Conservation (phyloP, 1,140 invertebrate genomes). For the Cydia fagiglandana region DNA sequence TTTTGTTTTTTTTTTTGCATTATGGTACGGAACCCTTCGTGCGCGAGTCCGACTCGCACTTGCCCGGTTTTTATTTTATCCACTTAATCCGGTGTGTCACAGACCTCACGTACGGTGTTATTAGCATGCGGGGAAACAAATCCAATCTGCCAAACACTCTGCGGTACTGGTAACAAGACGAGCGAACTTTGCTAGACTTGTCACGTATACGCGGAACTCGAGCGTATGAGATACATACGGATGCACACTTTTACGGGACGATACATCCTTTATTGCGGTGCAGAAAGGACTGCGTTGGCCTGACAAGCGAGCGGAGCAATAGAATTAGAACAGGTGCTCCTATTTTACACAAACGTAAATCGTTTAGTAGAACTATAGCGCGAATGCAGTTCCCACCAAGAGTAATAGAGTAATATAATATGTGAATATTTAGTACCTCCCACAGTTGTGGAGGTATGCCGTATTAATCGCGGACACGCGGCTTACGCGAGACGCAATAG, state of each 20-base stretch:
- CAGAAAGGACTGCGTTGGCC: background rate
- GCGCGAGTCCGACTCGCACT: too few species aligned
- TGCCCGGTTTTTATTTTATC: conserved; percentile 48
- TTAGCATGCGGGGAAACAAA: conserved; percentile 66
- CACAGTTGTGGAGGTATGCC: too few species aligned
- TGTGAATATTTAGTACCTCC: too few species aligned
- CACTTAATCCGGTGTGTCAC: conserved; percentile 54
- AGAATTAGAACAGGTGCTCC: conserved; percentile 25
- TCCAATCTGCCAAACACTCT: conserved; percentile 65
- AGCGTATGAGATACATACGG: conserved; percentile 40
- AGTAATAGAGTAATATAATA: too few species aligned
- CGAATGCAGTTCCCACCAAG: background rate
- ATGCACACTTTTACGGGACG: conserved; percentile 11
- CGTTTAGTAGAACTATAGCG: background rate
- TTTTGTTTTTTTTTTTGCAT: too few species aligned
- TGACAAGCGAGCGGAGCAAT: background rate
- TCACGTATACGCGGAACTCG: conserved; percentile 53
- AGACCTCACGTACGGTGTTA: conserved; percentile 51
- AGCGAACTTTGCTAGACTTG: conserved; percentile 58
- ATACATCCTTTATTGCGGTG: conserved; percentile 2
- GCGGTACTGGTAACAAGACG: conserved; percentile 54
- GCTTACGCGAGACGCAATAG: too few species aligned
- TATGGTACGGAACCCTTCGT: too few species aligned
- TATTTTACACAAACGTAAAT: conserved; percentile 21
- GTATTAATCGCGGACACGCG: too few species aligned